Conservation (phyloP, 1,140 invertebrate genomes). For the Chrysopa pallens region DNA sequence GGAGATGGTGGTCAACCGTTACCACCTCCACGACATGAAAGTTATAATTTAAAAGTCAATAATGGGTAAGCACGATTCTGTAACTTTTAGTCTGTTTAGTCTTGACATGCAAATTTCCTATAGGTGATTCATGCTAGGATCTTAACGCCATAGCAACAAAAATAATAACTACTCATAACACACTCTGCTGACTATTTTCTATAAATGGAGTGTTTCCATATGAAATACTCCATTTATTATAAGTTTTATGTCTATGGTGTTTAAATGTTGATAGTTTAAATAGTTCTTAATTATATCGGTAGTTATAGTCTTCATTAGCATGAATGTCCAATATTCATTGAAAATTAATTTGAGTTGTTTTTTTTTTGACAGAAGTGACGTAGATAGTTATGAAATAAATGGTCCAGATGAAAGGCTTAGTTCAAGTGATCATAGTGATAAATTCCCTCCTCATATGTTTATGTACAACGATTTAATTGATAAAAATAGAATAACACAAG, state of each 20-base stretch:
- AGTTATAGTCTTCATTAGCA: neutral
- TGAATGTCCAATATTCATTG: neutral
- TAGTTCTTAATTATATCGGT: too few species aligned
- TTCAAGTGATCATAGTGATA: slow-evolving; percentile 50
- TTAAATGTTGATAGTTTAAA: too few species aligned
- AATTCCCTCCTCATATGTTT: slow-evolving; percentile 23
- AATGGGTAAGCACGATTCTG: slow-evolving; percentile 48
- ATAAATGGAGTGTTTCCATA: too few species aligned
- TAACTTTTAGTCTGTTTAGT: too few species aligned
- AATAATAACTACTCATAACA: too few species aligned
- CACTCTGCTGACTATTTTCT: too few species aligned
- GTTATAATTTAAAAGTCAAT: slow-evolving; percentile 43
- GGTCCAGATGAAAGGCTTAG: slow-evolving; percentile 26
- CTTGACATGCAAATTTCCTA: too few species aligned
- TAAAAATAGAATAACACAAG: neutral
- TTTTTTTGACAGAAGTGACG: slow-evolving; percentile 46
- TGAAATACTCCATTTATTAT: too few species aligned
- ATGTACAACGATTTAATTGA: too few species aligned
- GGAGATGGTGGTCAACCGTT: slow-evolving; percentile 31
- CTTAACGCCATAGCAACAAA: too few species aligned
- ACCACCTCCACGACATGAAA: slow-evolving; percentile 48
- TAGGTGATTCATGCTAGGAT: too few species aligned
- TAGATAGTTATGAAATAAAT: slow-evolving; percentile 56
- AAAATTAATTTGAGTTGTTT: neutral
- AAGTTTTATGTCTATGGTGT: too few species aligned